Conservation (phyloP, 2,797 vertebrate genomes). For the Denticeps clupeoides region DNA sequence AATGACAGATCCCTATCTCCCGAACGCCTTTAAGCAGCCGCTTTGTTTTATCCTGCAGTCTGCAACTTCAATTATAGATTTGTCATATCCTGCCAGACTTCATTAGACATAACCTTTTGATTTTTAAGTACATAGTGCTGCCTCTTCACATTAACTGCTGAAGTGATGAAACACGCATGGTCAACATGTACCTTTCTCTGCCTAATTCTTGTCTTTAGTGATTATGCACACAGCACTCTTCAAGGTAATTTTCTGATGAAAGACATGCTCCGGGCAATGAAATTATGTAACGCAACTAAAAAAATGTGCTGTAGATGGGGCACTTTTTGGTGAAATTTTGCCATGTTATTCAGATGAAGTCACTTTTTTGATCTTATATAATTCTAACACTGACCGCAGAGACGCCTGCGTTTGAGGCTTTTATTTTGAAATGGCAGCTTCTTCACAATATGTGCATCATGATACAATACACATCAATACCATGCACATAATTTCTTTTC, state of each 20-base stretch:
- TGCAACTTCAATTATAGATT: conserved; percentile 60
- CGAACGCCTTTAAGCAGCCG: conserved; percentile 42
- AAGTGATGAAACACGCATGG: conserved; percentile 26
- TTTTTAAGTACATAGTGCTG: conserved; percentile 31
- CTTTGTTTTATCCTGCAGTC: conserved; percentile 54
- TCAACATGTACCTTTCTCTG: conserved; percentile 26
- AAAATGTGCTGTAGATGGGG: too few relatives aligned
- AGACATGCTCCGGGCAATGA: conserved; percentile 34
- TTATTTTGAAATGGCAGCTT: too few relatives aligned
- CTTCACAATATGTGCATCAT: too few relatives aligned
- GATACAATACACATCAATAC: too few relatives aligned
- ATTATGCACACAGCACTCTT: conserved; percentile 35
- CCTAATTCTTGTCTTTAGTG: conserved; percentile 20
- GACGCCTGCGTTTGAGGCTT: too few relatives aligned
- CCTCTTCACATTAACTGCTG: conserved; percentile 41
- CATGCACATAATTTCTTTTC: too few relatives aligned
- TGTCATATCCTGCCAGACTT: conserved; percentile 44
- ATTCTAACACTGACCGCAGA: too few relatives aligned
- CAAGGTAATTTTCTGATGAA: conserved; percentile 44
- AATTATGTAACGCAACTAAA: conserved; percentile 32
- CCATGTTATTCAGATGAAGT: too few relatives aligned
- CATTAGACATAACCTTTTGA: conserved; percentile 53
- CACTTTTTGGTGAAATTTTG: too few relatives aligned
- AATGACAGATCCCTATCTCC: conserved; percentile 57
- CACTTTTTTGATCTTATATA: too few relatives aligned